phyloP scores from a whole-genome alignment of 2,888 invertebrate species.

The Drosophila pegasa region DNA sequence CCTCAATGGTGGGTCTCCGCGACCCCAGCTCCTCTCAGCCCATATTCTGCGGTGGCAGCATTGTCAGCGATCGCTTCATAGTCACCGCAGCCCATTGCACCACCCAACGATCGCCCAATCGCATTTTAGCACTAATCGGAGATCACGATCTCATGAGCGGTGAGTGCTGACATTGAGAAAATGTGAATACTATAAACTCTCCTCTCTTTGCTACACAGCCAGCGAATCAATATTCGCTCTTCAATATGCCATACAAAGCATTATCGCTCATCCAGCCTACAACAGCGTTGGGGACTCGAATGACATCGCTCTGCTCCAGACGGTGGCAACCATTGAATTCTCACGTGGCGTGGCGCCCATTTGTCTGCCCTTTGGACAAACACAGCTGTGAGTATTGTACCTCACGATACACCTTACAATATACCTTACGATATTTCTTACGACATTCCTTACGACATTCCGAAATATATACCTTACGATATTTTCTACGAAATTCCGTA shows the following conservation, averaged over 20 bases:
- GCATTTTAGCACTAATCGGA: conserved; percentile 85
- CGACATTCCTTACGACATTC: no score
- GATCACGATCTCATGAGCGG: conserved; percentile 85
- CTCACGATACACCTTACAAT: no score
- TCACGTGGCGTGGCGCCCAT: conserved; percentile 86
- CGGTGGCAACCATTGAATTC: conserved; percentile 84
- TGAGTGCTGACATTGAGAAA: conserved; percentile 46
- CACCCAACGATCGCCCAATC: conserved; percentile 54
- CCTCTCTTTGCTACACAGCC: conserved; percentile 30
- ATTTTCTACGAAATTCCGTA: no score
- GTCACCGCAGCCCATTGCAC: conserved; percentile 86
- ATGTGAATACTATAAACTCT: neutral
- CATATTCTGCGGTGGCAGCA: conserved; percentile 86
- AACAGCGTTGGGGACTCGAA: conserved; percentile 68
- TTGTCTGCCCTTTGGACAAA: conserved; percentile 86
- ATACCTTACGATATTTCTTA: neutral
- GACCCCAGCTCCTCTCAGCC: conserved; percentile 51
- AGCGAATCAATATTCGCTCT: conserved; percentile 74
- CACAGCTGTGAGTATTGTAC: conserved; percentile 63
- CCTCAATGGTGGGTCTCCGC: conserved; percentile 86
- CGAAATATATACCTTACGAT: neutral
- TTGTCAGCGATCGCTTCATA: conserved; percentile 84
- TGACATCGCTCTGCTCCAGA: conserved; percentile 86
- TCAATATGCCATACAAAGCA: conserved; percentile 83
- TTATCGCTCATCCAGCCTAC: conserved; percentile 76